Base-by-base conservation (phyloP, 1,140 invertebrate species). In the Drosophila gunungcola region DNA sequence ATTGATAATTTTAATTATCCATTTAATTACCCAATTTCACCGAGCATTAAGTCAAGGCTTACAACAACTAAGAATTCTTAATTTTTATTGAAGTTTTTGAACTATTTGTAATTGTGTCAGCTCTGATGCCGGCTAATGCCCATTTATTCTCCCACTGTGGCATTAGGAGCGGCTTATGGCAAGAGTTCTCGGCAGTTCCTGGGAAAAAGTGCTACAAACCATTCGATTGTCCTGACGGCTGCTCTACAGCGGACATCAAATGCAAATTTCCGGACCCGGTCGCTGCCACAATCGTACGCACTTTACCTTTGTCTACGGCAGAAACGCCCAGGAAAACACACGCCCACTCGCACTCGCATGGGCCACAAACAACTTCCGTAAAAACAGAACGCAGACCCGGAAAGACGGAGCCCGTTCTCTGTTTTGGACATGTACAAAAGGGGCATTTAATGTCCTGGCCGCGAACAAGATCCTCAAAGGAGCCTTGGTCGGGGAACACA, bases 351-450 rank as follows among this genome's bases (percentile, higher is more conserved):
- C 65, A 39, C 55, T 39, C 32, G 32, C 36, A 16, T 25, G 57
- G 36, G 43, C 57, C 43, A 25, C 64, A 68, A 51, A 64, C 64
- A 42, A 62, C 49, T 41, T 48, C 69, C 54, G 48, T 36, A 49
- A 54, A 69, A 69, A 41, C 38, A 25, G 45, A 13, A 43, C 42
- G 45, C 55, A 42, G 53, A 39, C 29, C 38, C 57, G 69, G 51
- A 49, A 55, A 67, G 73, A 68, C 52, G 39, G 32, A 45, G 60
- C 41, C 78, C 55, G 49, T 74, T 81, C 65, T 88, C 83, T 86
- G 83, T 89, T 86, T 80, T 64, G 57, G 83, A 89, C 83, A 73
- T 89, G 84, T 86, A 72, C 84, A 88, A 76, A 88, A 67, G 52
- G 70, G 75, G 55, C 75, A 83, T 86, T 88, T 76, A 88, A 86